Evolutionary conservation across 2,888 invertebrate genomes (phyloP), one percentile per base, ranked within the genome.

Genomic region (Darwinula stevensoni): DNA sequence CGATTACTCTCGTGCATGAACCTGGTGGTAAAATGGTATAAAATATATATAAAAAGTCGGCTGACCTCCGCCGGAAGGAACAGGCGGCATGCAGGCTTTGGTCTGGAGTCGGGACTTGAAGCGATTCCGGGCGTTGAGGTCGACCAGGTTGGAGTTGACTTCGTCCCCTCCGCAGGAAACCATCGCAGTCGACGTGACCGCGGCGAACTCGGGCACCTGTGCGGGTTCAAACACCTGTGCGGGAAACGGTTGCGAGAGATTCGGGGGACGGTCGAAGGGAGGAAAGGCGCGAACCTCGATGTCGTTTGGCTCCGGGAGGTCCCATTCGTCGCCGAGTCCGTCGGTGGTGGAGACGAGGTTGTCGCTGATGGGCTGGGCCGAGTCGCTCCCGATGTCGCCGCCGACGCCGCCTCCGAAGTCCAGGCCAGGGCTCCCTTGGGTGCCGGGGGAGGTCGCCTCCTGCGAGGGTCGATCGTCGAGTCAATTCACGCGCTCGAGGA

Each of bases 101-200:
- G 42, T 34, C 66, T n/a, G n/a, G n/a, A n/a, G n/a, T n/a, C n/a
- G 53, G 31, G 58, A 58, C 39, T 65, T 65, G 42, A 67, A 51
- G n/a, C 65, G 57, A 38, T 61, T 63, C 35, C 55, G 45, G 27
- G 51, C 46, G 39, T 45, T 41, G 36, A 40, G 37, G 22, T 43
- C 41, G 17, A 9, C 22, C 6, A 9, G n/a, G n/a, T 18, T n/a
- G 6, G n/a, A 6, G 3, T 27, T 16, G 14, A 32, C 11, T 4
- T 26, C 22, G 5, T 28, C 34, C n/a, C 32, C 17, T 11, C 29
- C 34, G 15, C 14, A 30, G 5, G 36, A 33, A 4, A 22, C 16
- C 15, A 35, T 33, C 13, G 33, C 35, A 27, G 16, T 29, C n/a
- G 30, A 22, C 6, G 30, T 18, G 17, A 36, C 26, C 6, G 32